Conservation (phyloP, 53 echinoderm and acorn worm species). For the Zoroaster sp. region DNA sequence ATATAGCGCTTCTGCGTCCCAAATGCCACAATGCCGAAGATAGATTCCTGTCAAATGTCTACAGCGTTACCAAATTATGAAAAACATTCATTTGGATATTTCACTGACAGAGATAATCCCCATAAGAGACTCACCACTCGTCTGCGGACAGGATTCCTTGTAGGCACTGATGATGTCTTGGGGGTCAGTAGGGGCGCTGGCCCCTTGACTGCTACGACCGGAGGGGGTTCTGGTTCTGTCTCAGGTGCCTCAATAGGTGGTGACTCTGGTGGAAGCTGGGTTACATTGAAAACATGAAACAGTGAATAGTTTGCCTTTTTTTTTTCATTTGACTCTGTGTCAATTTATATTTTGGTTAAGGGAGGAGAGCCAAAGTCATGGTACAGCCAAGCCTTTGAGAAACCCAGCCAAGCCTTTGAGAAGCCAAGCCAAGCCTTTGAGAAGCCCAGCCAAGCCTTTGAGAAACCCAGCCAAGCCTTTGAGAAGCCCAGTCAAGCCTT, state of each 20-base stretch:
- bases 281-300: background rate
- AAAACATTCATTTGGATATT: background rate
- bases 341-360: no score
- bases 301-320: background rate
- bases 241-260: background rate
- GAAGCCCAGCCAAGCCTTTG: no score
- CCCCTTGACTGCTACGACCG: background rate
- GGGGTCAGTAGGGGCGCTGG: background rate
- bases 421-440: no score
- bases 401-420: no score
- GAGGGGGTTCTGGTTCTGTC: background rate
- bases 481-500: no score
- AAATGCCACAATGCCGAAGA: no score
- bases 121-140: background rate
- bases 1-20: no score
- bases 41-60: no score
- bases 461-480: no score
- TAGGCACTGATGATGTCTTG: constrained; percentile 14
- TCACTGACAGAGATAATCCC: background rate
- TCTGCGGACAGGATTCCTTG: background rate
- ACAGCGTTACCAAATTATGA: background rate
- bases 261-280: background rate
- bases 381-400: no score
- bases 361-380: no score
- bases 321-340: background rate